phyloP scores from a whole-genome alignment of 2,797 vertebrate genomes.

The Gallirallus australis region DNA sequence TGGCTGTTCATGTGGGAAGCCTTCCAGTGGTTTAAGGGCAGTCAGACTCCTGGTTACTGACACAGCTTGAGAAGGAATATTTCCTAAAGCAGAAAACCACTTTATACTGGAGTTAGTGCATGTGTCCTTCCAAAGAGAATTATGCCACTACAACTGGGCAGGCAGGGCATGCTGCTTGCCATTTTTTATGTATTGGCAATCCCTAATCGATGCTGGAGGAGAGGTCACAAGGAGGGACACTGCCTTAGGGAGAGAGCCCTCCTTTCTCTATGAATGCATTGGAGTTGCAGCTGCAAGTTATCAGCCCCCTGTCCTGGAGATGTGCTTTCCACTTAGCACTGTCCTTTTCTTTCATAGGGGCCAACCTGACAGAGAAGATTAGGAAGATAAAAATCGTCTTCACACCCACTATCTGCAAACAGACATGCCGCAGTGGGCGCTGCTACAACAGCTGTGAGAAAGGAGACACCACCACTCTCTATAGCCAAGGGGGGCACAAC shows the following conservation, averaged over 20 bases:
- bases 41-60: background rate
- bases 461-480: constrained; percentile 92
- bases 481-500: constrained; percentile 88
- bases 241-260: background rate
- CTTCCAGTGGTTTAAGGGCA: background rate
- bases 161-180: background rate
- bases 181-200: background rate
- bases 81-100: background rate
- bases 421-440: constrained; percentile 85
- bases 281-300: background rate
- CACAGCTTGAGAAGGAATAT: background rate
- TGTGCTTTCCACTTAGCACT: constrained; percentile 69
- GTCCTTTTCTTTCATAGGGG: constrained; percentile 82
- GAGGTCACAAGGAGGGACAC: background rate
- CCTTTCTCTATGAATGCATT: background rate
- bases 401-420: constrained; percentile 92
- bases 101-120: background rate
- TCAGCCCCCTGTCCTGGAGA: background rate
- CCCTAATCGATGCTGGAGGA: background rate
- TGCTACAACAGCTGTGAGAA: constrained; percentile 93
- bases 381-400: constrained; percentile 96
- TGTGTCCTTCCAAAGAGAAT: background rate
- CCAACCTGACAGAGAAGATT: constrained; percentile 91
- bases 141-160: background rate
- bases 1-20: background rate